Evolutionary conservation across 2,888 invertebrate species (phyloP), one percentile per base, ranked within the genome.

Genomic region (Phlogophora meticulosa): DNA sequence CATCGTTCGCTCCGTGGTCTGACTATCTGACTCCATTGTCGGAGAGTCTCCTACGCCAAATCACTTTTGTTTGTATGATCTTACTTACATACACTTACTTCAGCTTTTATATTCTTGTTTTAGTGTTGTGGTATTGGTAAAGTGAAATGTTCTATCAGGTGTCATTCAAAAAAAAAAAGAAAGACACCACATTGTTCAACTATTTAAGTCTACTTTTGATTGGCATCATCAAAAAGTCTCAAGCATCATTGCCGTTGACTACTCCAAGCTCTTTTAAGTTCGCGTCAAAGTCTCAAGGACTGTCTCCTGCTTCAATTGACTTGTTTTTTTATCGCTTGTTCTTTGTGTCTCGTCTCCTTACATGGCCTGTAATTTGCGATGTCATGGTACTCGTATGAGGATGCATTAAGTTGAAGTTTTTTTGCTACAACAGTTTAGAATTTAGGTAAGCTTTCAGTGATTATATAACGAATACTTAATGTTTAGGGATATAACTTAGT

Each of bases 281-380:
- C 45, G 28, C 45, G 38, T 24, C 56, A 51, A 48, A 52, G 72
- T 74, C 72, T 74, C 71, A 58, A 77, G 74, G 22, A 45, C 72
- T 60, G 51, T 56, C 77, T 56, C 46, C 46, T 42, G 46, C 40
- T 48, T 63, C 52, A 52, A 45, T 60, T 55, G 58, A 11, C 40
- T 60, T 58, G 48, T 69, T 73, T 69, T 74, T 71, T 63, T 28
- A 45, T 62, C 32, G 53, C 42, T 61, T 53, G 43, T 46, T 51
- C 58, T 73, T 73, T 72, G 51, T 62, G 45, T 28, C 51, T 71
- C 68, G 17, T 52, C 40, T 22, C 34, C 45, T 67, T 22, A 67
- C 17, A 36, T 52, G 34, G 34, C 24, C 9, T 36, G 34, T 22
- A 28, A 42, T 67, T 36, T 59, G 15, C 34, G 13, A 28, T 42